Evolutionary conservation across 1,140 invertebrate species (phyloP).

Genomic region (Acyrthosiphon pisum): DNA sequence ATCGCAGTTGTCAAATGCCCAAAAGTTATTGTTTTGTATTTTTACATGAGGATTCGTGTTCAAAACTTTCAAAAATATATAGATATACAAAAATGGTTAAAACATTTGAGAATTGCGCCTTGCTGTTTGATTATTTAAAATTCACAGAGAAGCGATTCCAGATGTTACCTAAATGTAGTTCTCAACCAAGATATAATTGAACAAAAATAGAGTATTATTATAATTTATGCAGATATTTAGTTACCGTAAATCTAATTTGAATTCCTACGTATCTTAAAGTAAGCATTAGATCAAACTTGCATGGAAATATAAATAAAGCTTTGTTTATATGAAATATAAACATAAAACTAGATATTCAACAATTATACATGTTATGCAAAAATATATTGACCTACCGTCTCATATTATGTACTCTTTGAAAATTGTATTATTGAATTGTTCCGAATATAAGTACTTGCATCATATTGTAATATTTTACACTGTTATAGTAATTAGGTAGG

Average conservation of each 20-base stretch:
- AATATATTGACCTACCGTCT: neutral
- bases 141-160: neutral
- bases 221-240: conserved; percentile 25
- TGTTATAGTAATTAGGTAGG: neutral
- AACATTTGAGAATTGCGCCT: neutral
- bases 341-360: neutral
- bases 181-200: conserved; percentile 16
- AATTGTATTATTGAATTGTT: neutral
- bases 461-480: neutral
- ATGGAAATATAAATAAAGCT: neutral
- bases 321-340: neutral
- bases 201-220: conserved; percentile 25
- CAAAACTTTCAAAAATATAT: neutral
- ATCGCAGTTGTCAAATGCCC: neutral
- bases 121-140: conserved; percentile 1
- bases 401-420: neutral
- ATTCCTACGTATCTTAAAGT: neutral
- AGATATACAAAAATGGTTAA: neutral
- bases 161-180: neutral
- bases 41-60: neutral
- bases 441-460: no score
- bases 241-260: neutral
- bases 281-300: neutral
- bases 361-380: neutral
- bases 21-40: neutral